A percentile compares a stretch with the other conserved stretches of the same genome.
Evolutionary conservation across 2,797 vertebrate genomes (phyloP).

Genomic region (Taeniopygia guttata): DNA sequence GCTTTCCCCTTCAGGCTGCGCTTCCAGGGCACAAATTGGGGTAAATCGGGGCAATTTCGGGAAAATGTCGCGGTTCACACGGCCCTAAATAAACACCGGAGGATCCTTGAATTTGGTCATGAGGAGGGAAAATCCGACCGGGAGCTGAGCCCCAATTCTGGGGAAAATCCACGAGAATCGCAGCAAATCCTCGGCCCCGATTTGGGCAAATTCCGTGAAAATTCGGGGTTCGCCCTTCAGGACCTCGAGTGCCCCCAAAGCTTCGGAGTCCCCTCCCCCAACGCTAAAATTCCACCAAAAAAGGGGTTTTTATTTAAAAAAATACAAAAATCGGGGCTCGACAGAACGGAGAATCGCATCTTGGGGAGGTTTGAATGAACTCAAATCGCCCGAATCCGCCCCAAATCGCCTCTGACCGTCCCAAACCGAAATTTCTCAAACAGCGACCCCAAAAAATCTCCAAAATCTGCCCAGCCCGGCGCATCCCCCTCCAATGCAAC

Average conservation of each 20-base stretch:
- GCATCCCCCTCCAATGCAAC: neutral
- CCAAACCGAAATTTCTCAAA: neutral
- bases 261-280: too few relatives aligned
- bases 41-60: neutral
- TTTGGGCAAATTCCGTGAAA: neutral
- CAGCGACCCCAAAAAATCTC: neutral
- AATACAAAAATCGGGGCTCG: neutral
- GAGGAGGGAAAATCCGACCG: neutral
- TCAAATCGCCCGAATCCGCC: neutral
- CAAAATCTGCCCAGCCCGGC: neutral
- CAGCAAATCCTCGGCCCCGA: neutral
- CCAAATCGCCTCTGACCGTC: neutral
- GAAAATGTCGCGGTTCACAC: neutral
- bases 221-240: neutral
- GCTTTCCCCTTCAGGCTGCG: neutral
- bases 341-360: neutral
- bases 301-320: neutral
- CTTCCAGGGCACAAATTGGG: neutral
- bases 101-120: neutral
- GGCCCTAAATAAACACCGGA: too few relatives aligned
- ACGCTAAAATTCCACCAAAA: neutral
- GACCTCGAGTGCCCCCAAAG: neutral
- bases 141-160: accelerated
- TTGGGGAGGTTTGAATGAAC: neutral
- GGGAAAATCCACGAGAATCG: neutral